Evolutionary conservation across 2,888 invertebrate species (phyloP), one percentile per base, ranked within the genome.

Genomic region (Phalangium opilio): DNA sequence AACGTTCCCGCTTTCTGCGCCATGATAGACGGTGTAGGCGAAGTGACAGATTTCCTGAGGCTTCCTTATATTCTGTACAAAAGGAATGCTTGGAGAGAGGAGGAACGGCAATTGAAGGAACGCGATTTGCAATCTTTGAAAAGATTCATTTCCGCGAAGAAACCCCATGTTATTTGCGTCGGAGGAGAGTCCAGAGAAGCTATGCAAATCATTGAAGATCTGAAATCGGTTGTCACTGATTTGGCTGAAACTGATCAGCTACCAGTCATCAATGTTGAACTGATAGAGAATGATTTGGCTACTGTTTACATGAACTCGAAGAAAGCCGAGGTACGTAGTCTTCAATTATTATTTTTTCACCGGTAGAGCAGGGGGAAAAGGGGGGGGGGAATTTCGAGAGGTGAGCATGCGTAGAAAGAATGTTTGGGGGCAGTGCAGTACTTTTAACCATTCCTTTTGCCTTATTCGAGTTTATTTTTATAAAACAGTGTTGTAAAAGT

Each of bases 161-260:
- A 86, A 61, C 98, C 98, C 0, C 96, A 98, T 67, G 83, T 90
- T 12, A 78, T 99, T 20, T 83, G 79, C 0, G 76, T 93, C 14
- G 83, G 87, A 8, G 91, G 87, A 0, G 95, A 95, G 64, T 87
- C 86, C 18, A 74, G 89, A 3, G 87, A 87, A 58, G 87, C 89
- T 0, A 64, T 81, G 47, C 81, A 78, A 76, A 73, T 93, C 17
- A 78, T 80, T 59, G 76, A 77, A 1, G 91, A 84, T 66, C 69
- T 90, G 20, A 75, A 75, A 45, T 79, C 78, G 53, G 75, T 84
- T 48, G 72, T 89, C 10, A 73, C 74, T 32, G 80, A 79, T 60
- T 69, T 89, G 44, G 73, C 78, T 0, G 82, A 85, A 47, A 87
- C 87, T 50, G 64, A 67, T 47, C 84, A 89, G 64, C 85, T 87